These are phyloP conservation scores for Laupala kohalensis DNA, from an alignment of 1,140 invertebrate genomes.

Conservation along the genomic window DNA sequence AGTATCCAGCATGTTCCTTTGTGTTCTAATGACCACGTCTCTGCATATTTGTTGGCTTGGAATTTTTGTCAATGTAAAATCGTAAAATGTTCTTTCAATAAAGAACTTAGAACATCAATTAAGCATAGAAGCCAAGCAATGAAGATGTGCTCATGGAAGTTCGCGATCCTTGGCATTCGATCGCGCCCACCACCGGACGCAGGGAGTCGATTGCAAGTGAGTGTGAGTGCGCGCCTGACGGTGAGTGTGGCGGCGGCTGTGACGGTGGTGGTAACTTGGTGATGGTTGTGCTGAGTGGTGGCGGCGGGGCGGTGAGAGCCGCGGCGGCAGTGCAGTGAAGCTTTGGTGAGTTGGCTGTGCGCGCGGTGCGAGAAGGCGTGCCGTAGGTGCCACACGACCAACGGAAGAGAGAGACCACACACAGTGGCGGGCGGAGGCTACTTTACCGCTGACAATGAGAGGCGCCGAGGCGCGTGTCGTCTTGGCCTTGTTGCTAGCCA, in stretches of 20 bases:
- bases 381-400: background rate
- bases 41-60: too few species aligned
- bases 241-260: background rate
- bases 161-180: too few species aligned
- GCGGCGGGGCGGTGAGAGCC: background rate
- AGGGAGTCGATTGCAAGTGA: too few species aligned
- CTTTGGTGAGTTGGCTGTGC: background rate
- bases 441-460: slow-evolving; percentile 36
- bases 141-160: too few species aligned
- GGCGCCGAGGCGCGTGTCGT: slow-evolving; percentile 25
- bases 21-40: too few species aligned
- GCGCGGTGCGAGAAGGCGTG: slow-evolving; percentile 1
- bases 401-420: background rate
- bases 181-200: too few species aligned
- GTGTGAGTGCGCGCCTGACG: background rate
- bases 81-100: too few species aligned
- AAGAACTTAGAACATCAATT: too few species aligned
- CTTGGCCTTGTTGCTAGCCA: slow-evolving; percentile 29
- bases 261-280: background rate
- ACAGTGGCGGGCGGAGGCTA: slow-evolving; percentile 1
- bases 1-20: too few species aligned
- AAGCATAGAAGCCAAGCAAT: too few species aligned
- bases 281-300: background rate
- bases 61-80: too few species aligned
- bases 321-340: background rate